Conservation (phyloP, 2,113 vertebrate species). For the Chaenocephalus aceratus region DNA sequence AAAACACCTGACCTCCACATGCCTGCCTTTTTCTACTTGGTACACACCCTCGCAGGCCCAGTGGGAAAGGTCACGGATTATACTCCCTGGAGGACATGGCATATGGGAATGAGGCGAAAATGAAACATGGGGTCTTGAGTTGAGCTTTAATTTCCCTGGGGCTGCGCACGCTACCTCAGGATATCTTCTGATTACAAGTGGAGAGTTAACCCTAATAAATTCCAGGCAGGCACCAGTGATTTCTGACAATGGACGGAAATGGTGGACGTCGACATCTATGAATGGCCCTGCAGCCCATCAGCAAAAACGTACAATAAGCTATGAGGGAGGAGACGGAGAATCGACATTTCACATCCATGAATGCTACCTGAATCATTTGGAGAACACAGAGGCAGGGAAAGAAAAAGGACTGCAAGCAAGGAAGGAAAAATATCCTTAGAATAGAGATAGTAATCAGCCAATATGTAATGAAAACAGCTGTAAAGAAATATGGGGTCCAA, state of each 20-base stretch:
- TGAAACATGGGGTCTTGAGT: slow-evolving; percentile 54
- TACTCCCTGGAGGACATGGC: slow-evolving; percentile 9
- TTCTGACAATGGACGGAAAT: slow-evolving; percentile 39
- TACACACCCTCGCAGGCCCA: slow-evolving; percentile 10
- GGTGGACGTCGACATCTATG: neutral
- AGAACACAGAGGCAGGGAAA: neutral
- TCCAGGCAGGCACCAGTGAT: slow-evolving; percentile 15
- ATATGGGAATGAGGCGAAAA: slow-evolving; percentile 33
- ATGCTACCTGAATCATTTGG: neutral
- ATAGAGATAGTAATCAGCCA: neutral
- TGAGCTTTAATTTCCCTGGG: slow-evolving; percentile 42
- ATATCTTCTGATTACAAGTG: slow-evolving; percentile 37
- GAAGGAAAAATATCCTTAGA: neutral
- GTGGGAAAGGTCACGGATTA: slow-evolving; percentile 36
- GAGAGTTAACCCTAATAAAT: slow-evolving; percentile 26
- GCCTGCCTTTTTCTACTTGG: slow-evolving; percentile 3
- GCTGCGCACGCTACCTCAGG: slow-evolving; percentile 19
- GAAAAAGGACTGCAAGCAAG: neutral
- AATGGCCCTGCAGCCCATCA: neutral
- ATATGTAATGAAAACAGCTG: slow-evolving; percentile 10
- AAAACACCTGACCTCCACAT: slow-evolving; percentile 38
- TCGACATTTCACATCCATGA: slow-evolving; percentile 13
- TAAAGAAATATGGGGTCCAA: neutral
- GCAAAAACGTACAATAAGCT: slow-evolving; percentile 16
- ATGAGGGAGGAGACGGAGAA: neutral